These are phyloP conservation scores for Malacoraja senta DNA, from an alignment of 2,797 vertebrate genomes.

Conservation along the genomic window DNA sequence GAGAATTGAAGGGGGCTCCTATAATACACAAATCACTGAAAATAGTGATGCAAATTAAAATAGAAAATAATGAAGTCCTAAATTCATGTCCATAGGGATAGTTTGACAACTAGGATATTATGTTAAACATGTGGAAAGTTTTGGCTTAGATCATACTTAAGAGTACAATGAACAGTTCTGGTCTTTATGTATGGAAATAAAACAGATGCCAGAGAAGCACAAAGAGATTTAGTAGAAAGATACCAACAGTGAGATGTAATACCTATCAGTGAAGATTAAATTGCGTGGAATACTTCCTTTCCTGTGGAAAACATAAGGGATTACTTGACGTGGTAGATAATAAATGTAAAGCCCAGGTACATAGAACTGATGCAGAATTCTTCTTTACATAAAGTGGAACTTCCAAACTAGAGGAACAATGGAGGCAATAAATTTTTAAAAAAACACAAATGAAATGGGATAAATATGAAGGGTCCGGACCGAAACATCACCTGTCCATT, in stretches of 20 bases:
- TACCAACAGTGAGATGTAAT: not conserved
- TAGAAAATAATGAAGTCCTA: too few species aligned
- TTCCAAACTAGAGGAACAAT: not conserved
- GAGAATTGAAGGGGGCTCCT: too few species aligned
- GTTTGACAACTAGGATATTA: not conserved
- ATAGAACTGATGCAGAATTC: not conserved
- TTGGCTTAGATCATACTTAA: not conserved
- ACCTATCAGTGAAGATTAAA: not conserved
- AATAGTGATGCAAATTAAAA: not conserved
- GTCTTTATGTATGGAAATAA: too few species aligned
- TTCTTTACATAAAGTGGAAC: not conserved
- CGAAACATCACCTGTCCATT: too few species aligned
- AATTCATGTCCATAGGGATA: not conserved
- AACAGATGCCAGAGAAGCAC: too few species aligned
- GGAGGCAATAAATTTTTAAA: not conserved
- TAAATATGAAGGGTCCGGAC: not conserved
- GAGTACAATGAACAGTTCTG: too few species aligned
- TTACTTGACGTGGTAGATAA: not conserved
- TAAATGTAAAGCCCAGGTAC: not conserved
- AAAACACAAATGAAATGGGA: not conserved
- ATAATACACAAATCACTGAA: not conserved
- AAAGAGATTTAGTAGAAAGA: too few species aligned
- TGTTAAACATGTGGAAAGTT: not conserved
- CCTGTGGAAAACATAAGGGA: too few species aligned
- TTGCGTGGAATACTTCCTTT: not conserved